These are phyloP conservation scores for Conops quadrifasciatus DNA, from an alignment of 2,888 invertebrate genomes.

Conservation along the genomic window DNA sequence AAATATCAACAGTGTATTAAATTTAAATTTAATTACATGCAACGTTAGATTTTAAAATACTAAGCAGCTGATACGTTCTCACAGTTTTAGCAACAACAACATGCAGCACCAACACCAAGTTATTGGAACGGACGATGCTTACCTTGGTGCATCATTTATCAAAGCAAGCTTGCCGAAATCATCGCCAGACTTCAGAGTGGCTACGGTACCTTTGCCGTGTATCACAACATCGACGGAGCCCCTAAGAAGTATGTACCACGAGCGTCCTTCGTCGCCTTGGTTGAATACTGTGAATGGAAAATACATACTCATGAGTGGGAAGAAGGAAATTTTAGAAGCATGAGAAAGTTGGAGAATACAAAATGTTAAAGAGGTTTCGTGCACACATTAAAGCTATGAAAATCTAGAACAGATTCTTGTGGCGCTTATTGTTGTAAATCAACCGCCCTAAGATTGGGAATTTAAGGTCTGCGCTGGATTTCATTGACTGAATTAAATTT, in stretches of 20 bases:
- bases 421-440: too few species aligned
- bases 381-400: too few species aligned
- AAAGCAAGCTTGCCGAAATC: constrained; percentile 88
- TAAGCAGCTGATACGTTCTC: not conserved
- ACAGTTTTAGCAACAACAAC: not conserved
- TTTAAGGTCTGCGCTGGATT: too few species aligned
- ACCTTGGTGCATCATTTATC: constrained; percentile 86
- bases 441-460: too few species aligned
- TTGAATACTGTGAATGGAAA: constrained; percentile 72
- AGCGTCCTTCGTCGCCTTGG: constrained; percentile 84
- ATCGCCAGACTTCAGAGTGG: constrained; percentile 83
- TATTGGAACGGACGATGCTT: constrained; percentile 50
- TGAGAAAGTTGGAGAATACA: not conserved
- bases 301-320: too few species aligned
- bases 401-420: too few species aligned
- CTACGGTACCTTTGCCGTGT: constrained; percentile 84
- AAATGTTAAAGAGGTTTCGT: not conserved
- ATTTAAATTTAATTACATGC: constrained; percentile 29
- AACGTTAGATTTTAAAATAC: constrained; percentile 13
- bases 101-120: not conserved
- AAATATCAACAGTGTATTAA: constrained; percentile 15
- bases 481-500: too few species aligned
- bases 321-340: not conserved
- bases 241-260: constrained; percentile 84
- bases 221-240: constrained; percentile 87